Conservation (phyloP, 2,888 invertebrate genomes). For the Drosophila sordidula region DNA sequence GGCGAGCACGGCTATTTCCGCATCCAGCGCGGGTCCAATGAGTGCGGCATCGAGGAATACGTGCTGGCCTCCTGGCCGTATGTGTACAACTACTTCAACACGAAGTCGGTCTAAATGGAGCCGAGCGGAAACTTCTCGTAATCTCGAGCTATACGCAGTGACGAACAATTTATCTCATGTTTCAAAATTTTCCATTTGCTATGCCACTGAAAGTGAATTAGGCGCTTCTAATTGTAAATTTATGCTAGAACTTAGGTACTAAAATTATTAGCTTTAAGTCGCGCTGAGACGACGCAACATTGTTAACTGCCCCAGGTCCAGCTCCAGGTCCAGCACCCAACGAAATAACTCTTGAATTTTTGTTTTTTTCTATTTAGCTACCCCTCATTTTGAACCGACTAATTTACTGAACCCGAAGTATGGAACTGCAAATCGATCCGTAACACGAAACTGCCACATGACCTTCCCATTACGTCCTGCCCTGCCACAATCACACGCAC, state of each 20-base stretch:
- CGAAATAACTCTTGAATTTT: conserved; percentile 26
- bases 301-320: conserved; percentile 56
- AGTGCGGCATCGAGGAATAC: conserved; percentile 95
- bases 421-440: conserved; percentile 14
- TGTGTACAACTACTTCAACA: conserved; percentile 82
- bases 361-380: conserved; percentile 8
- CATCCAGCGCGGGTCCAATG: conserved; percentile 93
- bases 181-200: conserved; percentile 69
- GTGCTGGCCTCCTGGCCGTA: conserved; percentile 91
- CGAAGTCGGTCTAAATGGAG: conserved; percentile 53
- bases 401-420: conserved; percentile 39
- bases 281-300: conserved; percentile 53
- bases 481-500: conserved; percentile 9
- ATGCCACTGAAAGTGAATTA: conserved; percentile 75
- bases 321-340: conserved; percentile 24
- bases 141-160: conserved; percentile 66
- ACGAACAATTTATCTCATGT: conserved; percentile 73
- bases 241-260: conserved; percentile 74
- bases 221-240: conserved; percentile 75
- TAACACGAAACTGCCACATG: conserved; percentile 70
- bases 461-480: conserved; percentile 35
- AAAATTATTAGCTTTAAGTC: conserved; percentile 75
- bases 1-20: conserved; percentile 96
- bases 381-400: conserved; percentile 25
- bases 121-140: conserved; percentile 18